Conservation (phyloP, 37 sponge, comb jelly and placozoan genomes). For the Agelas oroides region DNA sequence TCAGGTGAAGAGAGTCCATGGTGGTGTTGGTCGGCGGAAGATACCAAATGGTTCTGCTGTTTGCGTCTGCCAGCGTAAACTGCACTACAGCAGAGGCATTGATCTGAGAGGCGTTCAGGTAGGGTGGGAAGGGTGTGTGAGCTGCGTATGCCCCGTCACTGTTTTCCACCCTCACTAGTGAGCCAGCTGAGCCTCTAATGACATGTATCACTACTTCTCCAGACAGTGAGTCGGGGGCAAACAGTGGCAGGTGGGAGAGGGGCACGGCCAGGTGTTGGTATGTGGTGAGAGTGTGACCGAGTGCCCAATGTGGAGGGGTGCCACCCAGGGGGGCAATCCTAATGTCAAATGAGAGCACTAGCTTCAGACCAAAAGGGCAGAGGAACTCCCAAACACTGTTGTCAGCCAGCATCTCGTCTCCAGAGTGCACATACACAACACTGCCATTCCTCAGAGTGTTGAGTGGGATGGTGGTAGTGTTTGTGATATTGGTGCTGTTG, state of each 20-base stretch:
- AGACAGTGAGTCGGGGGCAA: constrained; percentile 4
- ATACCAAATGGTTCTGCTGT: constrained; percentile 24
- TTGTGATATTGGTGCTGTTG: not conserved
- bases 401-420: constrained; percentile 10
- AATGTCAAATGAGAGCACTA: constrained; percentile 2
- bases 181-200: too few relatives aligned
- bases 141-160: too few relatives aligned
- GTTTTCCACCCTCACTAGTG: not conserved
- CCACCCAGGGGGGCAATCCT: constrained; percentile 6
- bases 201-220: too few relatives aligned
- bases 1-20: not conserved
- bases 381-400: constrained; percentile 11
- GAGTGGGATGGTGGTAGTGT: not conserved
- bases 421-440: constrained; percentile 6
- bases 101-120: too few relatives aligned
- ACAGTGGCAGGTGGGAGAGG: not conserved
- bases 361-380: not conserved
- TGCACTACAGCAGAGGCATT: not conserved
- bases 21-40: not conserved
- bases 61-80: constrained; percentile 5
- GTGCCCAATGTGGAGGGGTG: not conserved
- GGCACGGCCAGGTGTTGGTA: constrained; percentile 20
- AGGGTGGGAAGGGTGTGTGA: too few relatives aligned
- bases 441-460: not conserved
- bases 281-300: not conserved